Evolutionary conservation across 2,888 invertebrate genomes (phyloP), one percentile per base, ranked within the genome.

Genomic region (Cynaeus angustus): DNA sequence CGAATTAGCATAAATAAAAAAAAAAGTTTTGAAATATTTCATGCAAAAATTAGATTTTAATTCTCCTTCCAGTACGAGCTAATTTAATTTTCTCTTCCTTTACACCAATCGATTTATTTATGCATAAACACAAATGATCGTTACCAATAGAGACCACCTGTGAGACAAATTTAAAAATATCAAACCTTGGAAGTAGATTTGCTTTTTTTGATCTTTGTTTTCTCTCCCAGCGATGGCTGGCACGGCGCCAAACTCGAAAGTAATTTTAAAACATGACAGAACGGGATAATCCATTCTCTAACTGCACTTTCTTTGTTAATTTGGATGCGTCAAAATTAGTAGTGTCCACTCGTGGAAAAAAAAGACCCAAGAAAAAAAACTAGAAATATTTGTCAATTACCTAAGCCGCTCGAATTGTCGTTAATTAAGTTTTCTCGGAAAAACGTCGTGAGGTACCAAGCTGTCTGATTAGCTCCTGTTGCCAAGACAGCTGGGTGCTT

Each of bases 181-280:
- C 55, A n/a, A 56, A 41, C 59, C 59, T 59, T 59, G 59, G 14
- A 46, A 12, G 41, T n/a, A 26, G 28, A 59, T 28, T 28, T 46
- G n/a, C 46, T 28, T 46, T 13, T 33, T 53, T 53, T 50, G 16
- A 33, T 16, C 13, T 37, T 56, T 16, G 41, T 26, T 26, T 16
- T 30, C 21, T 41, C 55, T 14, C 26, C 5, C 37, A n/a, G 26
- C 8, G 56, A 37, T 2, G 21, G 13, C 28, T 59, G 59, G 45
- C 26, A 13, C 12, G 4, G 13, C 9, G 46, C 61, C 61, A 61
- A 37, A 30, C 5, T 45, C n/a, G 5, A 14, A n/a, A 9, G 45
- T 61, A 61, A 61, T 48, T 61, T 61, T 61, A 61, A 46, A 61
- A 26, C 45, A 37, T 61, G 61, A 61, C 61, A 46, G 14, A 9